Percentiles rank a stretch among this genome's conserved stretches.
Evolutionary conservation across 2,113 vertebrate species (phyloP).

Genomic region (Falcunculus frontatus): DNA sequence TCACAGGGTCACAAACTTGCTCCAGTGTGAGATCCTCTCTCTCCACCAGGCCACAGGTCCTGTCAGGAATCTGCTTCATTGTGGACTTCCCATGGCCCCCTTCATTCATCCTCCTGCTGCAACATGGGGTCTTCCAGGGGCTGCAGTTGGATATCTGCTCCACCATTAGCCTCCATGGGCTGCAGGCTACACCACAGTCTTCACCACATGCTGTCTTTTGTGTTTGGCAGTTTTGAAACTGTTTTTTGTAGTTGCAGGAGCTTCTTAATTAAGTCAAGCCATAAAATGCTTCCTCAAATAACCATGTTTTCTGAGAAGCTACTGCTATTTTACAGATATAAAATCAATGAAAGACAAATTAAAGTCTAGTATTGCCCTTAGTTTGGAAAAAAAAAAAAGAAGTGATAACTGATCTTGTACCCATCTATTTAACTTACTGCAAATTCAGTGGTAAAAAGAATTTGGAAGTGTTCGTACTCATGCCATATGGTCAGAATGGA

Average conservation of each 20-base stretch:
- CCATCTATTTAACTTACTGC: background rate
- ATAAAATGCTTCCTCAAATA: background rate
- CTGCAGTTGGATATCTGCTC: background rate
- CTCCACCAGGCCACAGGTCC: background rate
- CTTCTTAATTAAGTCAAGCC: background rate
- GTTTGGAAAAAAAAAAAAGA: background rate
- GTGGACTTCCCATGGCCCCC: background rate
- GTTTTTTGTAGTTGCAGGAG: background rate
- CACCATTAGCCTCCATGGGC: background rate
- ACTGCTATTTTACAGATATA: background rate
- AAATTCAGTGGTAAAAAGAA: background rate
- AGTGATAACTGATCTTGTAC: background rate
- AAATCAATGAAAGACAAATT: background rate
- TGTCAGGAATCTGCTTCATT: background rate
- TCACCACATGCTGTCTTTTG: background rate
- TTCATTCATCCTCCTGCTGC: background rate
- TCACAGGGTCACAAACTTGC: background rate
- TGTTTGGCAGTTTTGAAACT: background rate
- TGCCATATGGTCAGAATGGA: background rate
- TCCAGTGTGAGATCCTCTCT: background rate
- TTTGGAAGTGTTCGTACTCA: background rate
- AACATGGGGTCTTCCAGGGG: fast-evolving
- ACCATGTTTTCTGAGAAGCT: background rate
- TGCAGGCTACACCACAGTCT: background rate
- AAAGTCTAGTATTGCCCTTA: background rate